Percentiles rank a stretch among this genome's conserved stretches.
These are phyloP conservation scores for Drosophila rellima DNA, from an alignment of 2,888 invertebrate genomes.

Conservation along the genomic window DNA sequence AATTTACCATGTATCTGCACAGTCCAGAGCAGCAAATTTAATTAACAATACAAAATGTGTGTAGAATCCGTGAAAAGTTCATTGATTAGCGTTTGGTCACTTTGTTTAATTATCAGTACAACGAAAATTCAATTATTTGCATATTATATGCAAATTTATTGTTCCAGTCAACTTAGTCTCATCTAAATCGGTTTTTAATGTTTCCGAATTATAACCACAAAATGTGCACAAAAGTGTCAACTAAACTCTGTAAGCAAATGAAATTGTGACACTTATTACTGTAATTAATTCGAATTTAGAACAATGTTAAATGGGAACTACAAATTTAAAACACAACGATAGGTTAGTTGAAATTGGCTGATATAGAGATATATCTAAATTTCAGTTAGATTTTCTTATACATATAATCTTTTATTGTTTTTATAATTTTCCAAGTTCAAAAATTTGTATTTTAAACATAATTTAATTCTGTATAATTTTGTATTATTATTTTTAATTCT, in stretches of 20 bases:
- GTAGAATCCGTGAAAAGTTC: conserved; percentile 24
- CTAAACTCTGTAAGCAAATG: background rate
- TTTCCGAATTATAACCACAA: conserved; percentile 13
- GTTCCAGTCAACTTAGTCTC: background rate
- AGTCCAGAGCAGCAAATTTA: conserved; percentile 37
- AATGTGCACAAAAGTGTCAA: background rate
- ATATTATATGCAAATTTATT: conserved; percentile 36
- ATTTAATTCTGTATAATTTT: no score
- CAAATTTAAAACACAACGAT: background rate
- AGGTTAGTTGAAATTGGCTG: background rate
- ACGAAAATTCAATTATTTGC: conserved; percentile 50
- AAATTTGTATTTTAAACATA: no score
- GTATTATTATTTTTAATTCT: no score
- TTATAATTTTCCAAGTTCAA: no score
- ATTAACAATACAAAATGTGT: conserved; percentile 46
- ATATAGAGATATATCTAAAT: background rate
- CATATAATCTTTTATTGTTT: no score
- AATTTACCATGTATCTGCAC: conserved; percentile 43
- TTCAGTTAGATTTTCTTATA: no score
- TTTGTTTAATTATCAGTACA: conserved; percentile 28
- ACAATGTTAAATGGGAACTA: background rate
- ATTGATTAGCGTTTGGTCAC: conserved; percentile 37
- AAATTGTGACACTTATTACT: conserved; percentile 12
- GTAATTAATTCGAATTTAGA: background rate
- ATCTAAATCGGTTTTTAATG: conserved; percentile 20